phyloP scores from a whole-genome alignment of 2,888 invertebrate species.

The Aphelenchoides bicaudatus region DNA sequence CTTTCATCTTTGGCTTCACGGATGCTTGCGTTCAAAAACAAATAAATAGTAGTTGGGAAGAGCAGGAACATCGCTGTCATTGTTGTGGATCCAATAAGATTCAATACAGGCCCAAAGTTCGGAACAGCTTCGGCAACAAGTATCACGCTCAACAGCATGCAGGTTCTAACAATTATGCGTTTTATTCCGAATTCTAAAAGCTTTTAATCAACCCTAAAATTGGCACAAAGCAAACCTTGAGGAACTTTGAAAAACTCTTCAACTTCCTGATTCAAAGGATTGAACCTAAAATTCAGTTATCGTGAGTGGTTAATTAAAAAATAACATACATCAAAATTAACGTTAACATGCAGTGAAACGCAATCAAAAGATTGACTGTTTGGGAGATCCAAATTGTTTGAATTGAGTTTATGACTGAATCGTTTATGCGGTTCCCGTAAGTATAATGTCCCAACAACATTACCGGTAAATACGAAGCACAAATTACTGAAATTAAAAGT shows the following conservation, averaged over 20 bases:
- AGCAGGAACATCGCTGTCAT: slow-evolving; percentile 52
- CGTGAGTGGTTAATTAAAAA: too few species aligned
- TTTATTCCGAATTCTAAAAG: slow-evolving; percentile 30
- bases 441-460: slow-evolving; percentile 48
- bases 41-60: slow-evolving; percentile 53
- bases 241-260: slow-evolving; percentile 53
- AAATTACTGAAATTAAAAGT: slow-evolving; percentile 42
- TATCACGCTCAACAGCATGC: slow-evolving; percentile 35
- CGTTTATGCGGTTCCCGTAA: slow-evolving; percentile 36
- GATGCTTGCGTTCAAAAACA: slow-evolving; percentile 40
- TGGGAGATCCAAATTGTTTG: slow-evolving; percentile 32
- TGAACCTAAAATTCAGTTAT: too few species aligned
- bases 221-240: slow-evolving; percentile 36
- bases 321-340: slow-evolving; percentile 44
- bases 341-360: slow-evolving; percentile 55
- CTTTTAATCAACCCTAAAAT: slow-evolving; percentile 9
- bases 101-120: slow-evolving; percentile 31
- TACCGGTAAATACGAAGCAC: slow-evolving; percentile 51
- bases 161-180: slow-evolving; percentile 39
- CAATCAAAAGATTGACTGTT: slow-evolving; percentile 55
- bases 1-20: slow-evolving; percentile 4
- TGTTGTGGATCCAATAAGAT: slow-evolving; percentile 37
- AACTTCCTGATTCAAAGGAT: slow-evolving; percentile 57
- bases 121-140: slow-evolving; percentile 33
- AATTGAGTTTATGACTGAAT: slow-evolving; percentile 39